phyloP scores from a whole-genome alignment of 92 coral and sea anemone species.

The Zoanthus solanderi region DNA sequence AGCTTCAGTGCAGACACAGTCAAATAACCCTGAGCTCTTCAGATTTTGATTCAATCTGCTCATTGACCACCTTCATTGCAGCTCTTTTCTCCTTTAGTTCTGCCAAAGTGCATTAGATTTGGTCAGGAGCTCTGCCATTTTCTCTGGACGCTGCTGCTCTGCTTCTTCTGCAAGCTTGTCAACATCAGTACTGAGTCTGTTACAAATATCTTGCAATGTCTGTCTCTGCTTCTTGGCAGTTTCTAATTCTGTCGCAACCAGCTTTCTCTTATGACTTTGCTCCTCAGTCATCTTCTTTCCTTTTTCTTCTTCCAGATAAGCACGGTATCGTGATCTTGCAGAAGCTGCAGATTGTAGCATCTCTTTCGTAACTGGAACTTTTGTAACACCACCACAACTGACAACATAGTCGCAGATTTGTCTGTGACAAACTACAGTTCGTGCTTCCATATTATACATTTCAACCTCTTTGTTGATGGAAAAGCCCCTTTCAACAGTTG shows the following conservation, averaged over 20 bases:
- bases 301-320: neutral
- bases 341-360: constrained; percentile 18
- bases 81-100: neutral
- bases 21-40: neutral
- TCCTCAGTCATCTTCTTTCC: neutral
- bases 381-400: constrained; percentile 21
- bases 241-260: neutral
- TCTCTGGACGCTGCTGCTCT: neutral
- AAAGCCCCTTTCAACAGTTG: neutral
- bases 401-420: constrained; percentile 19
- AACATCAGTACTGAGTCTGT: neutral
- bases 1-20: neutral
- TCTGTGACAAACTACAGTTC: neutral
- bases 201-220: constrained; percentile 3
- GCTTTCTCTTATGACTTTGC: constrained; percentile 13
- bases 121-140: neutral
- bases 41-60: constrained; percentile 18
- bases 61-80: constrained; percentile 4
- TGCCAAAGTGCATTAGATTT: constrained; percentile 11
- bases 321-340: constrained; percentile 11
- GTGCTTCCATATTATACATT: neutral
- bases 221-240: neutral
- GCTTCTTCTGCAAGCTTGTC: neutral
- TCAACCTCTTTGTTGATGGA: constrained; percentile 14
- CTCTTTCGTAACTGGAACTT: constrained; percentile 1